Base-by-base conservation (phyloP, 2,888 invertebrate genomes). In the Orthosia cruda region DNA sequence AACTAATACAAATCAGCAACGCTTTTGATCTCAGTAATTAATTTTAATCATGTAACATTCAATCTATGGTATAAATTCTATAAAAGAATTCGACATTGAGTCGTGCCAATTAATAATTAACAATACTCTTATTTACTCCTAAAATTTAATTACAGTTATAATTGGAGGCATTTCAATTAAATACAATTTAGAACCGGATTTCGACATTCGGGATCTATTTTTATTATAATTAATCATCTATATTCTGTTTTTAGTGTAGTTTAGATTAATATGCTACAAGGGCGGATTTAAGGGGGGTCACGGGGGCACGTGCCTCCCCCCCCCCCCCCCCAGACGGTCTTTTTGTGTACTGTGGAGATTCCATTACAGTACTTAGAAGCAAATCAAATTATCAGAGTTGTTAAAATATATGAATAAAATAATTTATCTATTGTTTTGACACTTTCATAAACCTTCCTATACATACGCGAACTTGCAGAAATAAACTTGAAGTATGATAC, bases 1-100 rank as follows among this genome's bases (percentile, higher is more conserved):
- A n/a, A 55, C 57, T 55, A 79, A 83, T 66, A 75, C 52, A 62
- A 75, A 83, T 80, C 47, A 83, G 55, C 23, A 64, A 71, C 59
- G 76, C 84, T 83, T 78, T 80, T 83, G 84, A 80, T 73, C 69
- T 80, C 40, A 72, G 54, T 72, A 83, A 83, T 83, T 82, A 83
- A 80, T 76, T 83, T 82, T 58, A 80, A 70, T 80, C 80, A 61
- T 70, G 58, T 83, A 83, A 80, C 67, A 68, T 72, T 76, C 69
- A 68, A 83, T 62, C 50, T 65, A 82, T 65, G 64, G 49, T 32
- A 76, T 52, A 32, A 64, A 70, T 76, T 63, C 52, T 76, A 68
- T 68, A 54, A 70, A 40, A 68, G 70, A 83, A 72, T 64, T 70
- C 66, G 40, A 40, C 69, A 76, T 61, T 76, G 23, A 83, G 45